phyloP scores from a whole-genome alignment of 2,113 vertebrate species.

The Alectura lathami region DNA sequence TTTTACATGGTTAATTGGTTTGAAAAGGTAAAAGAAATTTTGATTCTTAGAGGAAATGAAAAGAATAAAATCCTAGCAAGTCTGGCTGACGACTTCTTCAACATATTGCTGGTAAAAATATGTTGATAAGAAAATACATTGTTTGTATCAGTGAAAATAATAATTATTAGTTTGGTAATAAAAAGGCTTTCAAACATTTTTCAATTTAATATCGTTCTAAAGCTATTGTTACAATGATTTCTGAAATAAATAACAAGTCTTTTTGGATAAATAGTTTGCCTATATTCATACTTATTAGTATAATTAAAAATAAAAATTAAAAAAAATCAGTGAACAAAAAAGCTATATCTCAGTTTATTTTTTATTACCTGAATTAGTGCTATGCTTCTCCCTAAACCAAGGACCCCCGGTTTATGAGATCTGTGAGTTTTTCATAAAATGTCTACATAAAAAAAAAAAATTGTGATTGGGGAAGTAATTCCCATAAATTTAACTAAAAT shows the following conservation, averaged over 20 bases:
- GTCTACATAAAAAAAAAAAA: not conserved
- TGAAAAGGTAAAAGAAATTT: conserved; percentile 86
- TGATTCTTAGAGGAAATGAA: conserved; percentile 74
- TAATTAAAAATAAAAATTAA: not conserved
- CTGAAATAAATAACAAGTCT: not conserved
- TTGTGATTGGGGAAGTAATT: not conserved
- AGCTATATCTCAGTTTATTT: not conserved
- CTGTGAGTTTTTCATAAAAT: not conserved
- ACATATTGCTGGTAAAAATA: conserved; percentile 82
- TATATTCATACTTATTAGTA: not conserved
- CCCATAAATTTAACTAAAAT: not conserved
- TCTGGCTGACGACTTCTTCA: conserved; percentile 89
- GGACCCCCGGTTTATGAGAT: not conserved
- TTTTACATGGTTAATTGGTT: conserved; percentile 92
- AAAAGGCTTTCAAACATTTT: not conserved
- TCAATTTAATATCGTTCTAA: not conserved
- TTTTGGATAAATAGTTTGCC: not conserved
- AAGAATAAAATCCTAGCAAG: conserved; percentile 78
- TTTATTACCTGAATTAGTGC: not conserved
- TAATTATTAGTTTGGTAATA: not conserved
- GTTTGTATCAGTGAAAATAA: not conserved
- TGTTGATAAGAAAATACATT: not conserved
- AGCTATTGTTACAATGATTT: not conserved
- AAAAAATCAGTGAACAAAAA: not conserved
- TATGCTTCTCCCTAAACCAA: not conserved